phyloP scores from a whole-genome alignment of 2,888 invertebrate genomes.

The Phengaris arion region DNA sequence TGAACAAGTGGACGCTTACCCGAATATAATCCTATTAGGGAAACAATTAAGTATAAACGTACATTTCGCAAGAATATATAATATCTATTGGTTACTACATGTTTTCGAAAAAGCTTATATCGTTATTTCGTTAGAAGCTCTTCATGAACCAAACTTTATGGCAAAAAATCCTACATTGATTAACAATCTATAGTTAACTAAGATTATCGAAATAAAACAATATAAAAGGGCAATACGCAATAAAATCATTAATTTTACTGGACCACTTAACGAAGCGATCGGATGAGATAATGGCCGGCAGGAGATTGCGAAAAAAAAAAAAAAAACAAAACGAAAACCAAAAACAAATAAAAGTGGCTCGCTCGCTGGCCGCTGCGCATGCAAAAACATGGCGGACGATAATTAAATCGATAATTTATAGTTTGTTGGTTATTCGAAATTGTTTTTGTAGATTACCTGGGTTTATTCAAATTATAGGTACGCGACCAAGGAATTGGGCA shows the following conservation, averaged over 20 bases:
- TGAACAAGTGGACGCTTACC: no score
- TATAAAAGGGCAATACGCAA: conserved; percentile 48
- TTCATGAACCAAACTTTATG: neutral
- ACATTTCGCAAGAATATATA: no score
- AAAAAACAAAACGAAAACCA: conserved; percentile 61
- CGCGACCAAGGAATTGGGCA: no score
- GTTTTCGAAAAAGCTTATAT: neutral
- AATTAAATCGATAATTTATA: conserved; percentile 26
- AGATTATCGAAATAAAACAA: conserved; percentile 20
- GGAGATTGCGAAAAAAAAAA: conserved; percentile 72
- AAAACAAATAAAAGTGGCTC: conserved; percentile 75
- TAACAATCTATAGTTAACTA: neutral
- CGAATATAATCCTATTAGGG: no score
- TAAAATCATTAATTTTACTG: conserved; percentile 64
- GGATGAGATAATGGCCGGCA: conserved; percentile 68
- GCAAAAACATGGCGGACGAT: conserved; percentile 27
- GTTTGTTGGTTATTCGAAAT: conserved; percentile 20
- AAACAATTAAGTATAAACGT: no score
- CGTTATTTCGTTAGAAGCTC: neutral
- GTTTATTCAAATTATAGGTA: no score
- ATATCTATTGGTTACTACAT: no score
- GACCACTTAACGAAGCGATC: conserved; percentile 70
- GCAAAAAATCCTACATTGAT: neutral
- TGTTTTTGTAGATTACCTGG: neutral
- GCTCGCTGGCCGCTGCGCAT: conserved; percentile 58